Percentiles rank a stretch among this genome's conserved stretches.
Conservation (phyloP, 2,113 vertebrate species). For the Notarius quadriscutis region DNA sequence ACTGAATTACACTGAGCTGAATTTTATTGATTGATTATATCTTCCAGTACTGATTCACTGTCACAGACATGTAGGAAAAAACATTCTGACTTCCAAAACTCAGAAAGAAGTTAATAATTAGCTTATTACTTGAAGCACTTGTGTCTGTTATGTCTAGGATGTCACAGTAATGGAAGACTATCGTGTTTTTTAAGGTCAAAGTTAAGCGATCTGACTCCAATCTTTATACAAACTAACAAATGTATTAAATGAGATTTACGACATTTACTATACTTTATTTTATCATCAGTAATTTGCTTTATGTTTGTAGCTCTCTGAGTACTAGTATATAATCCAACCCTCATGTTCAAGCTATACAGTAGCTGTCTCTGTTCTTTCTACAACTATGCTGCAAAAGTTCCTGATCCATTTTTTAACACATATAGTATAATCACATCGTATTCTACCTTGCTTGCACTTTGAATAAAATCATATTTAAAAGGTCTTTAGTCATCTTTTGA, state of each 20-base stretch:
- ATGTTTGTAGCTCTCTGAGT: neutral
- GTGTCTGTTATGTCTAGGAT: constrained; percentile 3
- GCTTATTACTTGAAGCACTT: constrained; percentile 3
- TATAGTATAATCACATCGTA: neutral
- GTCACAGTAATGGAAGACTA: neutral
- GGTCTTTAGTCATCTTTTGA: neutral
- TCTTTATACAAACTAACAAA: neutral
- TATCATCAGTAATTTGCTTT: neutral
- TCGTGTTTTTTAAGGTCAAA: neutral
- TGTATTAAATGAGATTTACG: neutral
- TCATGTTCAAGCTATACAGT: neutral
- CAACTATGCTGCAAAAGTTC: neutral
- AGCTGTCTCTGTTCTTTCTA: neutral
- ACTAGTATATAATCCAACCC: neutral
- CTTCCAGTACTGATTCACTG: neutral
- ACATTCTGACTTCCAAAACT: neutral
- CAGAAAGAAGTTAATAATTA: neutral
- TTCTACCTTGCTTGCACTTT: neutral
- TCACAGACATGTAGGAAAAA: neutral
- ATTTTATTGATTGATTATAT: neutral
- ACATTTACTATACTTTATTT: neutral
- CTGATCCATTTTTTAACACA: neutral
- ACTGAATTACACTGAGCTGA: neutral
- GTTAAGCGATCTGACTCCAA: neutral
- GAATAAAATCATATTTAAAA: neutral